Conservation (phyloP, 2,113 vertebrate genomes). For the Lasiurus cinereus region DNA sequence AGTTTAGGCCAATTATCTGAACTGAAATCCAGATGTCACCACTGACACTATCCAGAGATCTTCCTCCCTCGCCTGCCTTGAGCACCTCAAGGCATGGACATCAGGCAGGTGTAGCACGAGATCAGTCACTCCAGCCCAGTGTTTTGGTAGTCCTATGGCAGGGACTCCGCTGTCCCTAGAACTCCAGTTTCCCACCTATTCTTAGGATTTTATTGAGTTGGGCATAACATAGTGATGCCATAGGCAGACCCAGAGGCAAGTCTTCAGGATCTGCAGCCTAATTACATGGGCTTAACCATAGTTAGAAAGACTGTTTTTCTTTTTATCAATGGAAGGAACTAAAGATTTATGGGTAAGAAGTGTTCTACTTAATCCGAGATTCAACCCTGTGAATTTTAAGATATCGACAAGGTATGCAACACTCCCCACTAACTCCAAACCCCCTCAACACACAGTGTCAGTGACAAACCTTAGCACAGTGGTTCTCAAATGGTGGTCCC, state of each 20-base stretch:
- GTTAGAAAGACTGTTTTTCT: neutral
- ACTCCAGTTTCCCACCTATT: neutral
- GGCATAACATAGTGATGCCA: neutral
- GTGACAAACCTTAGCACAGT: neutral
- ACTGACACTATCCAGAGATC: neutral
- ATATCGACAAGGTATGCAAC: neutral
- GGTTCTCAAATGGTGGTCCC: neutral
- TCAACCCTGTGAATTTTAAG: neutral
- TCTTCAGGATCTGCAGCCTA: neutral
- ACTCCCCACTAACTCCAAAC: neutral
- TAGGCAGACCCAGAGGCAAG: neutral
- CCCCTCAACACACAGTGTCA: too few species aligned
- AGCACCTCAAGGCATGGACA: neutral
- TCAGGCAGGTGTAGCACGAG: neutral
- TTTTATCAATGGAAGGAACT: neutral
- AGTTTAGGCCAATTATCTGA: constrained; percentile 30
- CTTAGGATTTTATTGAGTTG: neutral
- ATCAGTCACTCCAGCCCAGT: neutral
- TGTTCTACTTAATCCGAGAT: neutral
- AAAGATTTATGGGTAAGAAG: neutral
- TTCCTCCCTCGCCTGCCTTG: neutral
- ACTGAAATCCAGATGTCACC: constrained; percentile 69
- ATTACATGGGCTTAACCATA: neutral
- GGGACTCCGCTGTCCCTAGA: neutral
- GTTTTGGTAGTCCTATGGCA: neutral